Evolutionary conservation across 2,797 vertebrate species (phyloP).

Genomic region (Cryptoblepharus egeriae): DNA sequence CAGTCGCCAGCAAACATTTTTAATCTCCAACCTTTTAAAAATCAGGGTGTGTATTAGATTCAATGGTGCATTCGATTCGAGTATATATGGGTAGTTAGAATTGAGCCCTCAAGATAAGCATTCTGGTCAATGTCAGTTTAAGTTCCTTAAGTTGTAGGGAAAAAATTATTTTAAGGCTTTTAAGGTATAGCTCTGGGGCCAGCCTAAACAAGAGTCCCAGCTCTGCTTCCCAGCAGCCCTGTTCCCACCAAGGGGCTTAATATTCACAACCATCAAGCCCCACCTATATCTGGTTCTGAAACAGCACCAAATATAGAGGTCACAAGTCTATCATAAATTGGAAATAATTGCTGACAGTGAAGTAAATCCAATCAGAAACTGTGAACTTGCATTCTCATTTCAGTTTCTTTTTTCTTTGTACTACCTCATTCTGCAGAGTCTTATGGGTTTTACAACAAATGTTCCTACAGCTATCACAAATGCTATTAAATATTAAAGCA

Average conservation of each 20-base stretch:
- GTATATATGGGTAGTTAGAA: background rate
- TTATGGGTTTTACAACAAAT: background rate
- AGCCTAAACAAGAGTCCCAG: background rate
- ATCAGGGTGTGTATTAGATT: too few relatives aligned
- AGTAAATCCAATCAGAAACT: background rate
- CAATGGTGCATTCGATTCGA: too few relatives aligned
- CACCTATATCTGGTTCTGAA: background rate
- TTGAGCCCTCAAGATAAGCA: background rate
- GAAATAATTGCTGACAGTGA: background rate
- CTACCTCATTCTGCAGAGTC: background rate
- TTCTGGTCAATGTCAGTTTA: background rate
- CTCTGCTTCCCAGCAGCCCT: background rate
- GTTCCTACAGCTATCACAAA: background rate
- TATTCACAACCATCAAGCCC: background rate
- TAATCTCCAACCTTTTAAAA: too few relatives aligned
- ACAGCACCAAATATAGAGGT: background rate
- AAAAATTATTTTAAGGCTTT: too few relatives aligned
- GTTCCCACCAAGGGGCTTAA: background rate
- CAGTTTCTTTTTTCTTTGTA: background rate
- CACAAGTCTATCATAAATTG: too few relatives aligned
- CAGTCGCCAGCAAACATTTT: too few relatives aligned
- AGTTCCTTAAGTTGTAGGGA: too few relatives aligned
- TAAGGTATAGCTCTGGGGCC: background rate
- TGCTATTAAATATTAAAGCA: background rate
- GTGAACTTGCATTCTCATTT: background rate